phyloP scores from a whole-genome alignment of 2,113 vertebrate genomes.

The Ifrita kowaldi region DNA sequence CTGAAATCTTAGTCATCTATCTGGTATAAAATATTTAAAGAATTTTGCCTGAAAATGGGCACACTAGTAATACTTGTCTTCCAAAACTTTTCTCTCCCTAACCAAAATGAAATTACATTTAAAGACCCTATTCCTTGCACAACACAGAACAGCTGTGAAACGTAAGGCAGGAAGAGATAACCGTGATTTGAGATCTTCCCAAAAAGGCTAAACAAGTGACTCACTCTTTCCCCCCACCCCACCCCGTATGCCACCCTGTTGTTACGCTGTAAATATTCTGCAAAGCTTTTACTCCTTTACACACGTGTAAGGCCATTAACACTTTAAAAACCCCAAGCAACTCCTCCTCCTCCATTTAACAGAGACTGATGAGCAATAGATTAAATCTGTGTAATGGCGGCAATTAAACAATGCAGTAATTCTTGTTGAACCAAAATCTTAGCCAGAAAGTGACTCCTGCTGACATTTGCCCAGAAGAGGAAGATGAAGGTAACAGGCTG shows the following conservation, averaged over 20 bases:
- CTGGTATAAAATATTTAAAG: background rate
- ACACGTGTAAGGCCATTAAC: background rate
- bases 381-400: background rate
- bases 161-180: background rate
- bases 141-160: background rate
- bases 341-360: background rate
- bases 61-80: background rate
- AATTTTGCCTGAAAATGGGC: background rate
- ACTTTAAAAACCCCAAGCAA: background rate
- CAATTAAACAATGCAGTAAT: background rate
- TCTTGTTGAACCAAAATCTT: background rate
- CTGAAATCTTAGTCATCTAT: background rate
- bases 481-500: background rate
- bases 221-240: background rate
- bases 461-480: background rate
- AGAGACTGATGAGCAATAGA: background rate
- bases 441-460: background rate
- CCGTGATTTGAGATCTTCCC: background rate
- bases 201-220: background rate
- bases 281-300: background rate
- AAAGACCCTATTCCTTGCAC: background rate
- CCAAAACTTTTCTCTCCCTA: background rate
- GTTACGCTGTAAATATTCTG: background rate
- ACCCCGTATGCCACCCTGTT: background rate
- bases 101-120: background rate